Evolutionary conservation across 2,888 invertebrate genomes (phyloP), one percentile per base, ranked within the genome.

Genomic region (Rhaphigaster nebulosa): DNA sequence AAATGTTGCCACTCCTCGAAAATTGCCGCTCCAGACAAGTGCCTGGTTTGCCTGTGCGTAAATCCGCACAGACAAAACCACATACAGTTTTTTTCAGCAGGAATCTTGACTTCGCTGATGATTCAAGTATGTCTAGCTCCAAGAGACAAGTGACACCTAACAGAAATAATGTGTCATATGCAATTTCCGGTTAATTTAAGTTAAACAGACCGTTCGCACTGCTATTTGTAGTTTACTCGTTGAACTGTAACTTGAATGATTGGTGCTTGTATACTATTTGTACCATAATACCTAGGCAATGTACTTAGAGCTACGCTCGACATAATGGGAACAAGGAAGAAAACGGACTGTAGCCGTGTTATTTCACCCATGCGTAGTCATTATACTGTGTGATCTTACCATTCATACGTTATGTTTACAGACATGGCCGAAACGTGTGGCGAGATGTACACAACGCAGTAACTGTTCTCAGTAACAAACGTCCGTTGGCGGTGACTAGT

Each of bases 401-500:
- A 70, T 70, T 70, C 70, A 70, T 70, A 70, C 18, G 29, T 18
- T 18, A 70, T 70, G 70, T 70, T 70, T 70, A 34, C 15, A 70
- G 18, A 34, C 60, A 29, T n/a, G 10, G n/a, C 60, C 60, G 29
- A n/a, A 10, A n/a, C 70, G 15, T 34, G 34, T 70, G 70, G 34
- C 34, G 70, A 70, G 70, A 4, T 34, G 34, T 70, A 70, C 34
- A 70, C 70, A 70, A 70, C 1, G 70, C 70, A 1, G 70, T 70
- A 6, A 34, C 70, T 70, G 70, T 70, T 70, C 70, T 70, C 70
- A 70, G 41, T 84, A 84, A 45, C 80, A 84, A 10, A 45, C 41
- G 80, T 84, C 38, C 45, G 80, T 41, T 26, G 12, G 70, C 34
- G 70, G 34, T 34, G 70, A 70, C 70, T 70, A 45, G 80, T 84